Conservation (phyloP, 2,797 vertebrate species). For the Takifugu ocellatus region DNA sequence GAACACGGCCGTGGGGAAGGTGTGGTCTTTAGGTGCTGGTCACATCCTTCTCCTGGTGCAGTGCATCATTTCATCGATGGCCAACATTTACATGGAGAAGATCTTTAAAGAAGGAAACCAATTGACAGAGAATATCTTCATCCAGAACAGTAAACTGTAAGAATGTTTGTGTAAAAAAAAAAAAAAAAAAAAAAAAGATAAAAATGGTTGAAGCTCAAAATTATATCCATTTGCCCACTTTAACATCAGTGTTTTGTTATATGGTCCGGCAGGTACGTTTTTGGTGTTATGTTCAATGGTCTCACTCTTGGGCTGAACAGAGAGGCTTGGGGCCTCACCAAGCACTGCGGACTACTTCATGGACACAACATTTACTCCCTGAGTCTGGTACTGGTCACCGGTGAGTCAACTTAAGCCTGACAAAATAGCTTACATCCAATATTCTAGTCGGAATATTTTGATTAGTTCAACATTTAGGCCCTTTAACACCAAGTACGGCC, state of each 20-base stretch:
- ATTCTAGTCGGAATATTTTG: no score
- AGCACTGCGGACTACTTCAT: constrained; percentile 89
- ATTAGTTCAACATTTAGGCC: no score
- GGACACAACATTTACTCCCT: constrained; percentile 92
- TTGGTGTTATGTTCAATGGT: constrained; percentile 89
- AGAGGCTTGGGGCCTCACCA: constrained; percentile 79
- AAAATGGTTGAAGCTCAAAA: no score
- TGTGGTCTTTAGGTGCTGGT: constrained; percentile 83
- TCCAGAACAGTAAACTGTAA: constrained; percentile 91
- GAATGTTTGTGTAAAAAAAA: not conserved
- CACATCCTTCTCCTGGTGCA: constrained; percentile 89
- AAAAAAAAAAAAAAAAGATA: no score
- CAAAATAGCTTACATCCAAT: no score
- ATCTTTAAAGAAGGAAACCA: constrained; percentile 93
- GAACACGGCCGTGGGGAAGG: constrained; percentile 65
- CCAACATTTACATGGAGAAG: constrained; percentile 99
- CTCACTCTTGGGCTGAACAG: constrained; percentile 80
- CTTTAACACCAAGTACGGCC: no score
- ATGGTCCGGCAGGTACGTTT: constrained; percentile 73
- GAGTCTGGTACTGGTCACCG: constrained; percentile 86
- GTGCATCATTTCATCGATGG: constrained; percentile 92
- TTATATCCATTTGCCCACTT: no score
- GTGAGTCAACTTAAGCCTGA: constrained; percentile 36
- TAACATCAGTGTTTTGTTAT: not conserved
- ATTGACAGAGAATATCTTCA: constrained; percentile 90